Base-by-base conservation (phyloP, 2,888 invertebrate species). In the Iselma pallidipennis region DNA sequence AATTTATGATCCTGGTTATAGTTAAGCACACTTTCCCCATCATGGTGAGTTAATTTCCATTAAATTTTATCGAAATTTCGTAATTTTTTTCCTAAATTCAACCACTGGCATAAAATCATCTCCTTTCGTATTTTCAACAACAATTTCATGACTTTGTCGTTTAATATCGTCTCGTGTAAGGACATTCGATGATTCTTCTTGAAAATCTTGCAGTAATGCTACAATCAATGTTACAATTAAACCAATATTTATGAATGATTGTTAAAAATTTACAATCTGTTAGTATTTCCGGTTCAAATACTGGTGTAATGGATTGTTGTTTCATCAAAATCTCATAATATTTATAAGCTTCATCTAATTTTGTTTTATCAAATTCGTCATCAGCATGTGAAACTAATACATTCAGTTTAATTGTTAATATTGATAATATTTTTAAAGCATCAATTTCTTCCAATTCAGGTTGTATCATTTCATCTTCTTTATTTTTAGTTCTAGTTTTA, bases 121-220 rank as follows among this genome's bases (percentile, higher is more conserved):
- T 14, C 66, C 68, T 16, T 70, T 70, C 5, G 65, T 61, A 62
- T 76, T 75, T 9, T 66, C 61, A 12, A 67, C 69, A 9, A 77
- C 76, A 55, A 78, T 72, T 65, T 77, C 75, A 16, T 65, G 70
- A 59, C 78, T 76, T 61, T 71, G 69, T 42, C 70, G 74, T 57
- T 78, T 78, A 26, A 78, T 74, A 45, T 78, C 78, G 14, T 74
- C 76, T 14, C 74, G 65, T 5, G 73, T 72, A 6, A 75, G 65
- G 6, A 76, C 63, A 19, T 70, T 66, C 1, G 73, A 49, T 6
- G 61, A 26, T 62, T 76, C 76, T 23, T 66, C 49, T 45, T 70
- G 71, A 23, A 75, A 61, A 7, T 74, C 69, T 55, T 74, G 73
- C 4, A 76, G 66, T 6, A 78, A 52, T 12, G 76, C 74, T 73